Evolutionary conservation across 2,888 invertebrate species (phyloP).

Genomic region (Gastracanthus pulcherrimus): DNA sequence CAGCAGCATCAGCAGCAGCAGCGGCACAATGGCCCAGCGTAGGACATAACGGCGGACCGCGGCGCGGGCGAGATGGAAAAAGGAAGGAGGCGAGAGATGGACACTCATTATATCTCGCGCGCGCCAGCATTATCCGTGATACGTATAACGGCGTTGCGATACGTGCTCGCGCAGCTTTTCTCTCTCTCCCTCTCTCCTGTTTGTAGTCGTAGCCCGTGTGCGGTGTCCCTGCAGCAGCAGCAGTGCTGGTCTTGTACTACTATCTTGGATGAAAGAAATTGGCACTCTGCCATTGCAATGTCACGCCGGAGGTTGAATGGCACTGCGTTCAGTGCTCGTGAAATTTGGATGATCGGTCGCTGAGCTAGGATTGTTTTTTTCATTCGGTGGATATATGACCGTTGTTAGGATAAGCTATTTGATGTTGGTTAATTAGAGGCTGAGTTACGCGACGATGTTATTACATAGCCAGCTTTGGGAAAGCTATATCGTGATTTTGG

Average conservation of each 20-base stretch:
- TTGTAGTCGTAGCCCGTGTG: too few relatives aligned
- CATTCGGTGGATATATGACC: background rate
- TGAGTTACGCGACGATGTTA: background rate
- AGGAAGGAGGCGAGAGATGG: background rate
- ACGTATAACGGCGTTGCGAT: background rate
- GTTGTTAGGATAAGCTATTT: background rate
- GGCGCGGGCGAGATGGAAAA: background rate
- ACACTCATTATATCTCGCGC: constrained; percentile 11
- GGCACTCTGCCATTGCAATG: background rate
- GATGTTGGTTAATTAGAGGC: background rate
- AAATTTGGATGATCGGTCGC: background rate
- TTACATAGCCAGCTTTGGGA: background rate
- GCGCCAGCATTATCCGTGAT: background rate
- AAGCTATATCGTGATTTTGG: background rate
- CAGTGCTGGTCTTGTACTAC: background rate
- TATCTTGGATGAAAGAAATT: background rate
- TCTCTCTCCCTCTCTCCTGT: background rate
- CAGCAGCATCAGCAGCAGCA: background rate
- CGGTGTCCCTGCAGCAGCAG: background rate
- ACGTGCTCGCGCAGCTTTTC: background rate
- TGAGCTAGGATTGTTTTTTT: background rate
- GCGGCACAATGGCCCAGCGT: background rate
- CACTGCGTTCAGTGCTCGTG: background rate
- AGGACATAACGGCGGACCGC: background rate
- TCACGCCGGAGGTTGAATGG: background rate